Percentiles rank a stretch among this genome's conserved stretches.
phyloP scores from a whole-genome alignment of 2,888 invertebrate species.

The Drepana falcataria region DNA sequence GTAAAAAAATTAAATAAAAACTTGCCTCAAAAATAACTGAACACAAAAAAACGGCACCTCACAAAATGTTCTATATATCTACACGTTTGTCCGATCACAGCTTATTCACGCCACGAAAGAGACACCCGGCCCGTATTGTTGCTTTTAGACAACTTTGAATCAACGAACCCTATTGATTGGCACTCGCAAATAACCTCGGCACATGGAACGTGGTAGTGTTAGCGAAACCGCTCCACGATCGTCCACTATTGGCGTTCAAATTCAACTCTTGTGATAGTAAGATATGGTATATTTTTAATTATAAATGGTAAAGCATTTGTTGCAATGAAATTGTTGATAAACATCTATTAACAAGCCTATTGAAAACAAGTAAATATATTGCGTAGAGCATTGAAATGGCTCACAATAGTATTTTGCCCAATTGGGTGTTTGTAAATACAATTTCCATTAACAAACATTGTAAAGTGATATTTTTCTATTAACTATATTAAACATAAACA shows the following conservation, averaged over 20 bases:
- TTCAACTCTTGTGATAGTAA: background rate
- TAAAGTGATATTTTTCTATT: too few species aligned
- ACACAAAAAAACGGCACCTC: background rate
- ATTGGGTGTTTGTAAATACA: too few species aligned
- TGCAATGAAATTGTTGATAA: background rate
- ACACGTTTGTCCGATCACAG: background rate
- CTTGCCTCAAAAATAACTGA: background rate
- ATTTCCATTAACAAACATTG: too few species aligned
- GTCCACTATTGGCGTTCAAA: background rate
- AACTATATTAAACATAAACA: too few species aligned
- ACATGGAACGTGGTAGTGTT: background rate
- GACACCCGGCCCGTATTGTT: background rate
- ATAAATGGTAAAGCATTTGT: background rate
- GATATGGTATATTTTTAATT: background rate
- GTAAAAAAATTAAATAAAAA: background rate
- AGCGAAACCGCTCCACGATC: background rate
- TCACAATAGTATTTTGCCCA: too few species aligned
- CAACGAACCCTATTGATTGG: conserved; percentile 3
- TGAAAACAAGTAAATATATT: background rate
- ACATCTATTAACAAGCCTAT: background rate
- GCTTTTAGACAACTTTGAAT: background rate
- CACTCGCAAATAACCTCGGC: background rate
- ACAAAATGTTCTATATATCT: background rate
- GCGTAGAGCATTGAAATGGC: too few species aligned
- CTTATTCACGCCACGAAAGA: background rate